These are phyloP conservation scores for Micrasema minimum DNA, from an alignment of 1,140 invertebrate genomes.

Conservation along the genomic window DNA sequence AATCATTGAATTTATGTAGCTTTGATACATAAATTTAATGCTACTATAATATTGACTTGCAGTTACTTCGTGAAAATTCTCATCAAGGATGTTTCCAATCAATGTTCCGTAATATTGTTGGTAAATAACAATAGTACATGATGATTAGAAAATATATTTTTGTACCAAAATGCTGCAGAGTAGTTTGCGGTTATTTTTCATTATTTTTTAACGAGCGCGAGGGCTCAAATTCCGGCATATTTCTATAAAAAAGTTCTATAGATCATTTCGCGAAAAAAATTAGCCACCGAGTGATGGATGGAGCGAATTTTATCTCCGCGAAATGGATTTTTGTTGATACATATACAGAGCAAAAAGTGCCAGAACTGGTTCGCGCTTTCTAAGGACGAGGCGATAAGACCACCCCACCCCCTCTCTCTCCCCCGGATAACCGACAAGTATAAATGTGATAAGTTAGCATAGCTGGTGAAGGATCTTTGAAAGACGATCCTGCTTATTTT, in stretches of 20 bases:
- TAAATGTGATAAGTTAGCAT: slow-evolving; percentile 28
- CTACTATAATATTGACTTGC: too few species aligned
- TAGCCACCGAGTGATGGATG: slow-evolving; percentile 12
- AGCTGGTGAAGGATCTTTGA: slow-evolving; percentile 11
- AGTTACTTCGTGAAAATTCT: too few species aligned
- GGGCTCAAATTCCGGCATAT: too few species aligned
- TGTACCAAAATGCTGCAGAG: too few species aligned
- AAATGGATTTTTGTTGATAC: slow-evolving; percentile 34
- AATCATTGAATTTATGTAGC: too few species aligned
- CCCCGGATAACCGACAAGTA: slow-evolving; percentile 17
- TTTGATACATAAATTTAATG: too few species aligned
- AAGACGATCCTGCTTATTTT: slow-evolving; percentile 24
- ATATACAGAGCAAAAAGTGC: slow-evolving; percentile 33
- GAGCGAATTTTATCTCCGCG: slow-evolving; percentile 13
- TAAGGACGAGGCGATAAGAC: slow-evolving; percentile 8
- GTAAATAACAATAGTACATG: too few species aligned
- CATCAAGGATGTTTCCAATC: too few species aligned
- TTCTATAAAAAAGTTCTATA: slow-evolving; percentile 11
- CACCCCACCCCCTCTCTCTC: not conserved
- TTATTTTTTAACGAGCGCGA: too few species aligned
- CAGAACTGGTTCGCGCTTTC: slow-evolving; percentile 21
- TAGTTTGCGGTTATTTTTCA: too few species aligned
- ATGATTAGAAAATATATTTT: too few species aligned
- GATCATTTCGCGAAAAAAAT: slow-evolving; percentile 29
- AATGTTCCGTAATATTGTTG: too few species aligned